Percentiles rank a stretch among this genome's conserved stretches.
These are phyloP conservation scores for Neodiprion fabricii DNA, from an alignment of 1,140 invertebrate genomes.

Conservation along the genomic window DNA sequence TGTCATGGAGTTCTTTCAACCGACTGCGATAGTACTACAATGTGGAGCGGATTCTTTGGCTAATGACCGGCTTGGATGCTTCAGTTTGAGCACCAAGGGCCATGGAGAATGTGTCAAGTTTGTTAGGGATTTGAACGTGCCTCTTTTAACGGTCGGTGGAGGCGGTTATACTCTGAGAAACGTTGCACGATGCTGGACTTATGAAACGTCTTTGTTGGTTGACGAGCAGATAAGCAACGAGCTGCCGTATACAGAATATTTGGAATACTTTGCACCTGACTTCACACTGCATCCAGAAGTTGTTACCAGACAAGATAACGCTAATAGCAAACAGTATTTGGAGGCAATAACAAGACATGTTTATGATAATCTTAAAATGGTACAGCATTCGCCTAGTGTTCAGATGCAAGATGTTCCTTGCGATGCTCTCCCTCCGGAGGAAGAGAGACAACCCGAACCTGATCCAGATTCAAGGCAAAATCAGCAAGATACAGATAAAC, in stretches of 20 bases:
- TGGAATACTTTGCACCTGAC: constrained; percentile 95
- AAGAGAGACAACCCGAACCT: constrained; percentile 74
- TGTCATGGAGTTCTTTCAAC: constrained; percentile 97
- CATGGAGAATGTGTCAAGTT: constrained; percentile 98
- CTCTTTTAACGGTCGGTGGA: constrained; percentile 93
- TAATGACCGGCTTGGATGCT: constrained; percentile 91
- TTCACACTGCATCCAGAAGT: constrained; percentile 93
- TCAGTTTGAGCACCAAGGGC: constrained; percentile 87
- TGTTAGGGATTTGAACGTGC: constrained; percentile 93
- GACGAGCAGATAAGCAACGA: constrained; percentile 93
- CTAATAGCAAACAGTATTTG: constrained; percentile 91
- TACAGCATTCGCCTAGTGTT: constrained; percentile 87
- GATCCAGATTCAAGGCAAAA: constrained; percentile 84
- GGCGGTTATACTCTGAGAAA: constrained; percentile 97
- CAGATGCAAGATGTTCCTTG: constrained; percentile 94
- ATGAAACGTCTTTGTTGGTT: constrained; percentile 94
- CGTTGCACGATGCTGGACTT: constrained; percentile 98
- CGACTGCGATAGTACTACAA: constrained; percentile 96
- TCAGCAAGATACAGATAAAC: constrained; percentile 82
- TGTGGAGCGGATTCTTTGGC: constrained; percentile 98
- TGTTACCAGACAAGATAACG: constrained; percentile 84
- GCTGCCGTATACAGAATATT: constrained; percentile 91
- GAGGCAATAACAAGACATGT: constrained; percentile 84
- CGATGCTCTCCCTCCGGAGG: constrained; percentile 72
- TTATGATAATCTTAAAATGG: constrained; percentile 88